phyloP scores from a whole-genome alignment of 1,140 invertebrate genomes.

The Bombus confusus region DNA sequence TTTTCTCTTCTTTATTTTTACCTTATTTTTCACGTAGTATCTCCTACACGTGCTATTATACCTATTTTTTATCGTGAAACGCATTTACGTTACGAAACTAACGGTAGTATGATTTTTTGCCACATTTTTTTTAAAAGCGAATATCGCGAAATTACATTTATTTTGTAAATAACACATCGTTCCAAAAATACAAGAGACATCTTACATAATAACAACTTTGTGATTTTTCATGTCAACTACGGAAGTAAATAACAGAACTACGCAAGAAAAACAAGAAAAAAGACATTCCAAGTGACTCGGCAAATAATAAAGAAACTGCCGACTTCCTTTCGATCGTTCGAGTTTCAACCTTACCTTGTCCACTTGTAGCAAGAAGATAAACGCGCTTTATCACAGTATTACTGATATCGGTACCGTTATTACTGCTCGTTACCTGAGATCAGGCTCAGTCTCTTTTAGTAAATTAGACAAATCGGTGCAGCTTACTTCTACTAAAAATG shows the following conservation, averaged over 20 bases:
- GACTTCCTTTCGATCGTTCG: conserved; percentile 12
- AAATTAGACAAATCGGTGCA: conserved; percentile 55
- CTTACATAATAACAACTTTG: conserved; percentile 22
- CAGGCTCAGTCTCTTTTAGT: conserved; percentile 56
- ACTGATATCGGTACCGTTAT: conserved; percentile 70
- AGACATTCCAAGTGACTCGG: background rate
- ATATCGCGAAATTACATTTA: conserved; percentile 35
- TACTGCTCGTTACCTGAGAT: conserved; percentile 48
- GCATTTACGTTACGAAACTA: conserved; percentile 21
- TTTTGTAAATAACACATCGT: conserved; percentile 65
- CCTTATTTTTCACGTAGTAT: conserved; percentile 39
- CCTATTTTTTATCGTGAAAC: conserved; percentile 58
- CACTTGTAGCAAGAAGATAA: conserved; percentile 69
- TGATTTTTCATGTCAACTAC: background rate
- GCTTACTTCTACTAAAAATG: conserved; percentile 52
- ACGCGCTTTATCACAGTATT: conserved; percentile 64
- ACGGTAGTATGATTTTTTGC: conserved; percentile 14
- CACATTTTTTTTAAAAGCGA: conserved; percentile 56
- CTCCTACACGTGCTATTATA: background rate
- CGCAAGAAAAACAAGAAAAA: background rate
- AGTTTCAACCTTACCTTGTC: conserved; percentile 27
- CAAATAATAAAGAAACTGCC: background rate
- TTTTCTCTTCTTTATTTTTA: conserved; percentile 21
- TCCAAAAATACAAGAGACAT: conserved; percentile 62
- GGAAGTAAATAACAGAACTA: background rate